These are phyloP conservation scores for Hylaeus anthracinus DNA, from an alignment of 1,140 invertebrate species.

Conservation along the genomic window DNA sequence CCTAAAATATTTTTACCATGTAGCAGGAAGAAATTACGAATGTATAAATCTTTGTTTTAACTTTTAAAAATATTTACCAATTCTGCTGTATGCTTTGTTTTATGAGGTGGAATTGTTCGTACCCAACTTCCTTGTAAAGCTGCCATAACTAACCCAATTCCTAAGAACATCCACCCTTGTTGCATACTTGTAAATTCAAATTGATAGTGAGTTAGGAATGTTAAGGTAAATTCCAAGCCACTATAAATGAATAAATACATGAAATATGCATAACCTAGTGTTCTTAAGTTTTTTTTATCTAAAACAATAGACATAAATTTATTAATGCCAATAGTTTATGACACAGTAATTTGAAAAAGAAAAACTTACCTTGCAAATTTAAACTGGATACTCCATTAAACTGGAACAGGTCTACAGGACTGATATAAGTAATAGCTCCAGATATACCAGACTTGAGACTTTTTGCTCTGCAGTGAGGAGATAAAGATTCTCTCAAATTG, in stretches of 20 bases:
- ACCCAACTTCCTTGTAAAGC: conserved; percentile 95
- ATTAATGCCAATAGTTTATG: neutral
- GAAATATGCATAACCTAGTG: conserved; percentile 94
- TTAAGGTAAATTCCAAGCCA: conserved; percentile 98
- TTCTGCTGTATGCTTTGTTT: conserved; percentile 88
- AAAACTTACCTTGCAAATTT: conserved; percentile 56
- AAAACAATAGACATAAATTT: conserved; percentile 65
- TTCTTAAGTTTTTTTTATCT: conserved; percentile 86
- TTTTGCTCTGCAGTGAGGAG: conserved; percentile 86
- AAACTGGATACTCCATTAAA: conserved; percentile 75
- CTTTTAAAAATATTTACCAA: conserved; percentile 78
- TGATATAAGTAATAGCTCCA: conserved; percentile 88
- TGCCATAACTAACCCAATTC: conserved; percentile 96
- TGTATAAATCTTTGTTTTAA: conserved; percentile 7
- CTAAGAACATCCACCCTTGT: conserved; percentile 98
- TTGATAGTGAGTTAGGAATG: conserved; percentile 96
- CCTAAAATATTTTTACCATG: conserved; percentile 80
- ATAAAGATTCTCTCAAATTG: conserved; percentile 93
- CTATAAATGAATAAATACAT: conserved; percentile 98
- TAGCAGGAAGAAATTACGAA: conserved; percentile 7
- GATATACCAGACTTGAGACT: conserved; percentile 85
- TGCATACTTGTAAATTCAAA: conserved; percentile 97
- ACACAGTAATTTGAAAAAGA: conserved; percentile 56
- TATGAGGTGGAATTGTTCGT: conserved; percentile 88
- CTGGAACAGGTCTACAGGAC: conserved; percentile 85